These are phyloP conservation scores for Cinclus mexicanus DNA, from an alignment of 2,113 vertebrate genomes.

Conservation along the genomic window DNA sequence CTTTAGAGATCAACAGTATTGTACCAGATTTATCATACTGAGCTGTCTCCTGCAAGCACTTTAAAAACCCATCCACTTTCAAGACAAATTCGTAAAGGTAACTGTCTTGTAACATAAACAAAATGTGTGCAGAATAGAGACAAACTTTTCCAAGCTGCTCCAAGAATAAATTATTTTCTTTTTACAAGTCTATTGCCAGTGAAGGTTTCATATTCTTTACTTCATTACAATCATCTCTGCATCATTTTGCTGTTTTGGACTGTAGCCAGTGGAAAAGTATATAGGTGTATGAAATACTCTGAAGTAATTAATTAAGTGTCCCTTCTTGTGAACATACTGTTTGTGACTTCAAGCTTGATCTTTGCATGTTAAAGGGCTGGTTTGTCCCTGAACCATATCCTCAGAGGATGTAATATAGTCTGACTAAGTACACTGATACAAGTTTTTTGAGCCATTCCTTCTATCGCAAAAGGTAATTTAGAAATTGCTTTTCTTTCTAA, in stretches of 20 bases:
- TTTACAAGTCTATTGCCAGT: slow-evolving; percentile 23
- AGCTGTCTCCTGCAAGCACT: slow-evolving; percentile 44
- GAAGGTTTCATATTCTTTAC: slow-evolving; percentile 17
- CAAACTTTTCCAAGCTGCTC: slow-evolving; percentile 13
- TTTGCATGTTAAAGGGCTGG: slow-evolving; percentile 15
- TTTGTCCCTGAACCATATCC: not conserved
- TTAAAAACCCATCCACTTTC: slow-evolving; percentile 30
- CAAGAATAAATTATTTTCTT: not conserved
- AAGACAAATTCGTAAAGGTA: slow-evolving; percentile 19
- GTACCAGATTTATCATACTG: slow-evolving; percentile 34
- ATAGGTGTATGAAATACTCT: not conserved
- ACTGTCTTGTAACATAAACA: slow-evolving; percentile 36
- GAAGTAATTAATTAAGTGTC: slow-evolving; percentile 24
- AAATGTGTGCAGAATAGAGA: not conserved
- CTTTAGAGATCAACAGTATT: slow-evolving; percentile 43
- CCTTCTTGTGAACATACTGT: slow-evolving; percentile 29
- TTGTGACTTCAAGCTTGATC: slow-evolving; percentile 6
- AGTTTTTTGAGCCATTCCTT: not conserved
- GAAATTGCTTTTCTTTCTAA: not conserved
- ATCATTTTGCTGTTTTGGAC: slow-evolving; percentile 49
- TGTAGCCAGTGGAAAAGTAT: slow-evolving; percentile 43
- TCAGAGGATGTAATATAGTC: not conserved
- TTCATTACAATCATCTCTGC: slow-evolving; percentile 17
- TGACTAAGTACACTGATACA: not conserved
- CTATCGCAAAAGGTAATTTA: not conserved